Conservation (phyloP, 2,888 invertebrate genomes). For the Drosophila greeni region DNA sequence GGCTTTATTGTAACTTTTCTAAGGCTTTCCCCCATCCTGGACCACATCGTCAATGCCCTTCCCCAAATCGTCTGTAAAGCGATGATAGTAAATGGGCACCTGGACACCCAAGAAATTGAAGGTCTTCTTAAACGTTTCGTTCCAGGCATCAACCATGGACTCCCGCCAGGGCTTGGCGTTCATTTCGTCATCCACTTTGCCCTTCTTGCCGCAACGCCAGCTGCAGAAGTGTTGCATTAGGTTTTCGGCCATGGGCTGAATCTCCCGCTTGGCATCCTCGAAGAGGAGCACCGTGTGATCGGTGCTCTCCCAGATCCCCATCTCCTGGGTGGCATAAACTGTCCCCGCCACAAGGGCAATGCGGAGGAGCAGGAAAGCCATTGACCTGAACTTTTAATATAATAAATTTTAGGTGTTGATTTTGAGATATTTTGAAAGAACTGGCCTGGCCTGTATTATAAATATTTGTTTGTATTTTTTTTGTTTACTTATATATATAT, state of each 20-base stretch:
- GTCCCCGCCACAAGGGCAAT: constrained; percentile 19
- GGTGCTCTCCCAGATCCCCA: constrained; percentile 24
- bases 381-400: neutral
- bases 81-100: neutral
- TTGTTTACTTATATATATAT: neutral
- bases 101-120: constrained; percentile 5
- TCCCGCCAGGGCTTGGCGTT: constrained; percentile 24
- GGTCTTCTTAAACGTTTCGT: constrained; percentile 17
- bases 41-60: neutral
- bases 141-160: constrained; percentile 26
- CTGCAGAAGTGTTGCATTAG: constrained; percentile 12
- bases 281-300: neutral
- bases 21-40: neutral
- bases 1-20: neutral
- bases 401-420: neutral
- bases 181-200: neutral
- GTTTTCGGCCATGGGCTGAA: constrained; percentile 3
- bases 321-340: constrained; percentile 2
- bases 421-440: constrained; percentile 4
- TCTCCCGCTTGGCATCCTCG: constrained; percentile 1
- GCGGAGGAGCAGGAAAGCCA: constrained; percentile 15
- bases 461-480: neutral
- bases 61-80: constrained; percentile 7
- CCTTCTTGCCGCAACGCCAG: constrained; percentile 15
- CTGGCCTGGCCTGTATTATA: neutral